These are phyloP conservation scores for Pomacea maculata DNA, from an alignment of 1,140 invertebrate genomes.

Conservation along the genomic window DNA sequence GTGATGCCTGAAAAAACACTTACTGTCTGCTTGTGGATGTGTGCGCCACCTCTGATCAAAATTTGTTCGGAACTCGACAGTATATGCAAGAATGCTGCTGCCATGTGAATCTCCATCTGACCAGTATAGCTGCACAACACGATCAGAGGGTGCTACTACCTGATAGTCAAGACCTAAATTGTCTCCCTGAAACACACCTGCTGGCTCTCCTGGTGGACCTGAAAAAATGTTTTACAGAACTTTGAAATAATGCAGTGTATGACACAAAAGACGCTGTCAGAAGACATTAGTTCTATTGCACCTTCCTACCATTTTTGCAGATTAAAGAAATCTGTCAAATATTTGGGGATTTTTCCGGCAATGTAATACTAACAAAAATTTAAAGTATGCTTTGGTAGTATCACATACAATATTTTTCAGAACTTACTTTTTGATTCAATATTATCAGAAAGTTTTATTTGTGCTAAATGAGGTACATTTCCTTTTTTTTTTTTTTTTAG, in stretches of 20 bases:
- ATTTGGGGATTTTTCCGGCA: no score
- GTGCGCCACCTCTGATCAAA: slow-evolving; percentile 31
- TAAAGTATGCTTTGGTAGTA: no score
- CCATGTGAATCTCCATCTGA: slow-evolving; percentile 33
- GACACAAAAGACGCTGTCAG: no score
- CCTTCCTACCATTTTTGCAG: no score
- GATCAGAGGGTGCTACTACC: slow-evolving; percentile 6
- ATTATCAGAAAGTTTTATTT: no score
- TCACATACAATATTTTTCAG: no score
- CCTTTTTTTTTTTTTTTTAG: no score
- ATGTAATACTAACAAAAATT: no score
- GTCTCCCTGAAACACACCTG: slow-evolving; percentile 21
- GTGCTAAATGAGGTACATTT: no score
- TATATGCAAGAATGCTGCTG: slow-evolving; percentile 30
- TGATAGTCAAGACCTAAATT: background rate
- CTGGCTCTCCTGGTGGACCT: slow-evolving; percentile 31
- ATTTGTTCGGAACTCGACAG: slow-evolving; percentile 32
- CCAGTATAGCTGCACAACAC: slow-evolving; percentile 30
- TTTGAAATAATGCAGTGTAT: background rate
- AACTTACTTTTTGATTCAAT: no score
- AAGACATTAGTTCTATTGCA: no score
- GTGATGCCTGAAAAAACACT: background rate
- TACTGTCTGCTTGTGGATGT: slow-evolving; percentile 27
- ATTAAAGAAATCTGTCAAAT: no score
- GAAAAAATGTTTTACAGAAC: background rate